Percentiles rank a stretch among this genome's conserved stretches.
Evolutionary conservation across 2,113 vertebrate species (phyloP).

Genomic region (Philantomba maxwellii): DNA sequence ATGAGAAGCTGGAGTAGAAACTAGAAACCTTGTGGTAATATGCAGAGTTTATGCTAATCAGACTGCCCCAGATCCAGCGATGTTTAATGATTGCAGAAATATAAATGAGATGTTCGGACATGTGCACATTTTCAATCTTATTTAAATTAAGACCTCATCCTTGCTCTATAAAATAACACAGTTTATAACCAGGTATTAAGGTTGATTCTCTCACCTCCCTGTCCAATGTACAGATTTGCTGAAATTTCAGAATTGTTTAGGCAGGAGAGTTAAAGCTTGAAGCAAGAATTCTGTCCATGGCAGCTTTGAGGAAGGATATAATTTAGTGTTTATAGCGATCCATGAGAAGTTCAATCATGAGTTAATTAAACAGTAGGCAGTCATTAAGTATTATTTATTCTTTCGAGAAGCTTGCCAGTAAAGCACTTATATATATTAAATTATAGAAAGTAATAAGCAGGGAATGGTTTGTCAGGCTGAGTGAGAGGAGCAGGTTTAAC

Average conservation of each 20-base stretch:
- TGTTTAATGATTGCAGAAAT: constrained; percentile 31
- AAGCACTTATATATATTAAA: constrained; percentile 73
- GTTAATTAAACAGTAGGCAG: constrained; percentile 78
- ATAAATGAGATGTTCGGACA: constrained; percentile 24
- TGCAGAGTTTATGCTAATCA: constrained; percentile 63
- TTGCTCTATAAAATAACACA: not conserved
- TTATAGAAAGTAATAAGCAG: constrained; percentile 74
- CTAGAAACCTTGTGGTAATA: constrained; percentile 54
- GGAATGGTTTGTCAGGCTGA: constrained; percentile 61
- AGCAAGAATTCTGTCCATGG: constrained; percentile 54
- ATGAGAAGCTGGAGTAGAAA: constrained; percentile 56
- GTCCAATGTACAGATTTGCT: not conserved
- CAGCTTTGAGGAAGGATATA: constrained; percentile 57
- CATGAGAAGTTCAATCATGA: constrained; percentile 74
- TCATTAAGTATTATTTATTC: constrained; percentile 76
- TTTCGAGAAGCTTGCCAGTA: constrained; percentile 73
- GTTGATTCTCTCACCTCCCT: not conserved
- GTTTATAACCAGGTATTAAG: not conserved
- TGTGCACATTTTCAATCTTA: not conserved
- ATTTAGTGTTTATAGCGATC: constrained; percentile 66
- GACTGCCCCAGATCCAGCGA: not conserved
- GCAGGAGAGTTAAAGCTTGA: constrained; percentile 35
- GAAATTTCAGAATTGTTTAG: constrained; percentile 27
- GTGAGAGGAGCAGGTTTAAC: constrained; percentile 58
- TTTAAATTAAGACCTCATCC: constrained; percentile 32